Percentiles rank a stretch among this genome's conserved stretches.
These are phyloP conservation scores for Tetranychus urticae DNA, from an alignment of 1,140 invertebrate species.

Conservation along the genomic window DNA sequence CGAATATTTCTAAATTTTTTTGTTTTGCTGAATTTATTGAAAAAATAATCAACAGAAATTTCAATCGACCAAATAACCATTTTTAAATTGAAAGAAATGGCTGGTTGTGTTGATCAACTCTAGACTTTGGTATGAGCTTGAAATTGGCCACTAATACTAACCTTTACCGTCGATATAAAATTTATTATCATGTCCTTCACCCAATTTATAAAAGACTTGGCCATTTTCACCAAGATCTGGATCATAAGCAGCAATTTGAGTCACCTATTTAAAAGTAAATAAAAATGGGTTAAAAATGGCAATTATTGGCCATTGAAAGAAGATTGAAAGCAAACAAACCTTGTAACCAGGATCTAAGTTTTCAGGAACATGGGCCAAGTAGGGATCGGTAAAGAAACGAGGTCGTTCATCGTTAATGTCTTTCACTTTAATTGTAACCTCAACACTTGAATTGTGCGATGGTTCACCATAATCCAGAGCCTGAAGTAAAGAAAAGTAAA, in stretches of 20 bases:
- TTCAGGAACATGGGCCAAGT: conserved; percentile 20
- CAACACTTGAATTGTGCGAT: conserved; percentile 37
- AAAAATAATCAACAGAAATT: neutral
- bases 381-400: conserved; percentile 22
- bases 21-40: too few species aligned
- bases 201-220: conserved; percentile 17
- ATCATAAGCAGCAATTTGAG: conserved; percentile 18
- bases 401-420: conserved; percentile 35
- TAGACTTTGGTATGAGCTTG: neutral
- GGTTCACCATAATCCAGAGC: conserved; percentile 36
- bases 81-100: neutral
- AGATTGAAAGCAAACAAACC: conserved; percentile 6
- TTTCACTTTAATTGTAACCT: conserved; percentile 48
- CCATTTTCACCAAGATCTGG: conserved; percentile 17
- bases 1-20: too few species aligned
- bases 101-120: neutral
- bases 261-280: conserved; percentile 9
- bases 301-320: neutral
- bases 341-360: conserved; percentile 20
- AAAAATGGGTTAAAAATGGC: conserved; percentile 1
- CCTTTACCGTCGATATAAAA: conserved; percentile 18
- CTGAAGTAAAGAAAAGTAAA: conserved; percentile 15
- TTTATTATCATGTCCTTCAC: conserved; percentile 16
- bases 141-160: neutral
- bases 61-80: neutral